phyloP scores from a whole-genome alignment of 2,113 vertebrate genomes.

The human (Homo sapiens) region DNA sequence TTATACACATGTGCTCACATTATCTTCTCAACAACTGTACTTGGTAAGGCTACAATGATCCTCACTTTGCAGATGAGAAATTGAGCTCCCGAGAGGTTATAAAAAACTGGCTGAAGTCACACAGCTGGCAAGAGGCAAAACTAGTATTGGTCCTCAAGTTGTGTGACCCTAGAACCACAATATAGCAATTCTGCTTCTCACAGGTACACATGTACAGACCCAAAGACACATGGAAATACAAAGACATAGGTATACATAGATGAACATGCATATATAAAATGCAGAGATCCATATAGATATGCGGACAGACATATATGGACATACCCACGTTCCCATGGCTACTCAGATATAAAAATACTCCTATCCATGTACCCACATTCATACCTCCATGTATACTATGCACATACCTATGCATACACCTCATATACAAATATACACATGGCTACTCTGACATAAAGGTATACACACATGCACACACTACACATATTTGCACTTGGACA shows the following conservation, averaged over 20 bases:
- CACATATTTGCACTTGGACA: accelerated
- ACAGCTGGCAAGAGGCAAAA: background rate
- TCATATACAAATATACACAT: accelerated
- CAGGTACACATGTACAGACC: background rate
- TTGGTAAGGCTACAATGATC: accelerated
- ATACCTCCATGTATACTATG: accelerated
- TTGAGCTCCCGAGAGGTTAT: background rate
- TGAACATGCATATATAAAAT: accelerated
- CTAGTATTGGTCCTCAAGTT: background rate
- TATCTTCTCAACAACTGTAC: accelerated
- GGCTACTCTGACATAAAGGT: background rate
- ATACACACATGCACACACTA: background rate
- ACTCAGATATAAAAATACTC: background rate
- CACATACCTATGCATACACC: accelerated
- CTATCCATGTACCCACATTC: accelerated
- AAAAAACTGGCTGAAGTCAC: background rate
- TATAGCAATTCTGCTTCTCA: background rate
- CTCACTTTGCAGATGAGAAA: background rate
- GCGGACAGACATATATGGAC: background rate
- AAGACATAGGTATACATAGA: background rate
- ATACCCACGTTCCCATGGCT: background rate
- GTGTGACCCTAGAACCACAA: background rate
- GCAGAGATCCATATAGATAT: background rate
- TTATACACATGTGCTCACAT: accelerated
- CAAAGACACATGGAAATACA: background rate